Conservation (phyloP, 2,797 vertebrate species). For the Lemur catta region DNA sequence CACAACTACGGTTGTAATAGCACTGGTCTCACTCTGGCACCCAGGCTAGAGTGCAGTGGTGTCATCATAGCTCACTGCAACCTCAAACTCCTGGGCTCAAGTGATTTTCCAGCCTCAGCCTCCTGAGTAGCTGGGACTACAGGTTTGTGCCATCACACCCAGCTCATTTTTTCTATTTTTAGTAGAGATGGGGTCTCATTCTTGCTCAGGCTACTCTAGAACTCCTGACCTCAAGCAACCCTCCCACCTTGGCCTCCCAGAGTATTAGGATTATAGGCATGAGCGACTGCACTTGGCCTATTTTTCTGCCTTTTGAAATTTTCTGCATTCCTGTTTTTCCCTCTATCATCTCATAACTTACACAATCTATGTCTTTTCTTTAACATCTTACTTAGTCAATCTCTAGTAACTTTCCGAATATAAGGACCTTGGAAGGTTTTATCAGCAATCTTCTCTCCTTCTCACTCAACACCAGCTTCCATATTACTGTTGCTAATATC, state of each 20-base stretch:
- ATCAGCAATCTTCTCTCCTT: not conserved
- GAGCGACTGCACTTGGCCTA: not conserved
- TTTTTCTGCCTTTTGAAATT: constrained; percentile 5
- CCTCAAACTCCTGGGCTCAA: not conserved
- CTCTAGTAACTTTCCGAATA: constrained; percentile 8
- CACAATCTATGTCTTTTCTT: constrained; percentile 13
- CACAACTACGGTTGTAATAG: not conserved
- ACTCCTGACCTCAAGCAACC: not conserved
- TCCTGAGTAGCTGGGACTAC: not conserved
- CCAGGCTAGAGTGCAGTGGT: not conserved
- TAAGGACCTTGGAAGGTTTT: not conserved
- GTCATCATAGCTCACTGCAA: not conserved
- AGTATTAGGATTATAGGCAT: not conserved
- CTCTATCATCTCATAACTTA: not conserved
- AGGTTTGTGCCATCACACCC: not conserved
- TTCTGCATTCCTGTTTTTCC: not conserved
- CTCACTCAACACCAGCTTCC: not conserved
- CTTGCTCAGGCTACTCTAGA: not conserved
- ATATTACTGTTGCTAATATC: not conserved
- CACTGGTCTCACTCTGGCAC: not conserved
- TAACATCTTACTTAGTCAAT: not conserved
- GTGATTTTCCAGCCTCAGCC: not conserved
- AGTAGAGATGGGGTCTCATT: not conserved
- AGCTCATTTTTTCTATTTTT: not conserved
- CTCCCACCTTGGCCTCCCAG: not conserved